A percentile compares a stretch with the other conserved stretches of the same genome.
These are phyloP conservation scores for Furcifer pardalis DNA, from an alignment of 2,797 vertebrate species.

Conservation along the genomic window DNA sequence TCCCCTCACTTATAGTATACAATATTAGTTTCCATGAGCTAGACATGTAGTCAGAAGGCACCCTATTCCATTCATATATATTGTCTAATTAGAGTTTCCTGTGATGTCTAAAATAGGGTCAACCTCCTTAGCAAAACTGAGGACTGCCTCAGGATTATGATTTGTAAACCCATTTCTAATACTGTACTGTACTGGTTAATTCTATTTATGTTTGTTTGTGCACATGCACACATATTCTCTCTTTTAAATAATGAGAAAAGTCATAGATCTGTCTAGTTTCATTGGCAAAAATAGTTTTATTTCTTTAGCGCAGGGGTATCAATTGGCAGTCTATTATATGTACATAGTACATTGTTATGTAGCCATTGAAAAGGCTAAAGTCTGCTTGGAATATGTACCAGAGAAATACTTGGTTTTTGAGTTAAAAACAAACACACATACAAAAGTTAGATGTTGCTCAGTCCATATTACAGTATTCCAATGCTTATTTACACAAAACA, in stretches of 20 bases:
- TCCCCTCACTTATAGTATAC: no score
- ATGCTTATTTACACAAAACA: not conserved
- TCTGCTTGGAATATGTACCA: not conserved
- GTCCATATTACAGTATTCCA: not conserved
- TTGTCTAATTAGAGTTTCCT: not conserved
- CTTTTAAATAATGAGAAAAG: not conserved
- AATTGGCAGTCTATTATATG: not conserved
- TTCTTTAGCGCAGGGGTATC: not conserved
- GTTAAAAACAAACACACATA: not conserved
- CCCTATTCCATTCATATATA: not conserved
- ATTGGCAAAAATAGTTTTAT: not conserved
- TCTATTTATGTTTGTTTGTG: not conserved
- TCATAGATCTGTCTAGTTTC: not conserved
- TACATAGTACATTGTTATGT: not conserved
- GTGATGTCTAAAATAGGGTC: not conserved
- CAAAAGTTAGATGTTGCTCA: not conserved
- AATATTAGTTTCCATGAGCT: no score
- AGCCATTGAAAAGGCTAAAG: constrained; percentile 1
- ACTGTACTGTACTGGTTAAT: not conserved
- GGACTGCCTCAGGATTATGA: not conserved
- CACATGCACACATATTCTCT: not conserved
- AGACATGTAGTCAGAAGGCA: no score
- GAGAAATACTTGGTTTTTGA: not conserved
- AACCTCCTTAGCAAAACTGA: not conserved
- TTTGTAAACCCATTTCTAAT: not conserved